Base-by-base conservation (phyloP, 1,140 invertebrate genomes). In the Drosophila tropicalis region DNA sequence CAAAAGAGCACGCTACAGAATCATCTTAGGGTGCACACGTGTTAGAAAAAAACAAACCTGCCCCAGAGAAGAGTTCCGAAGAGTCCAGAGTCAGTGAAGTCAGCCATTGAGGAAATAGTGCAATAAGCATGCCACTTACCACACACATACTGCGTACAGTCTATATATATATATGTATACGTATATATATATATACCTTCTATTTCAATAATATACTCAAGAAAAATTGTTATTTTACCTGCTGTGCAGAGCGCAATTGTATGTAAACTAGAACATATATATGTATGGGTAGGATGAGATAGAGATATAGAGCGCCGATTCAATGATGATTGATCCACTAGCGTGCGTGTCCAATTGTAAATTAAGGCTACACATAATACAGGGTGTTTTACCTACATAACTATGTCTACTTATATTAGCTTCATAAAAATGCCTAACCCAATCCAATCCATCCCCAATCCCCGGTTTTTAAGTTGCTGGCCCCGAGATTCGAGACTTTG, bases 221-320 rank as follows among this genome's bases (percentile, higher is more conserved):
- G 29, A 29, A 79, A 72, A 89, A 87, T 83, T 89, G 84, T 89
- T 89, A 89, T 89, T 91, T 58, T 90, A 90, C 89, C 87, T 90
- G 89, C 89, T 91, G 89, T 90, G 89, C 89, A 90, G 89, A 86
- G 89, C 83, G 89, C 89, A 90, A 89, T 89, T 89, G 85, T 89
- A 89, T 83, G 80, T 87, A 87, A 83, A 76, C 9, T 51, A 51
- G 44, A 22, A 51, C 32, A 58, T 34, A 32, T 57, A 32, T 57
- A 57, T 32, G 10, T 57, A 34, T 57, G 32, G 51, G 55, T 57
- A 58, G 56, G 67, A 13, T 13, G 12, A 39, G 36, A 39, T 10
- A 39, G 84, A 87, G 70, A 83, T 79, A 44, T 51, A 51, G 44
- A 22, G 10, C 44, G 44, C 44, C 44, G 44, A 51, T 51, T 51